Percentiles rank a stretch among this genome's conserved stretches.
phyloP scores from a whole-genome alignment of 2,888 invertebrate genomes.

The Thera britannica region DNA sequence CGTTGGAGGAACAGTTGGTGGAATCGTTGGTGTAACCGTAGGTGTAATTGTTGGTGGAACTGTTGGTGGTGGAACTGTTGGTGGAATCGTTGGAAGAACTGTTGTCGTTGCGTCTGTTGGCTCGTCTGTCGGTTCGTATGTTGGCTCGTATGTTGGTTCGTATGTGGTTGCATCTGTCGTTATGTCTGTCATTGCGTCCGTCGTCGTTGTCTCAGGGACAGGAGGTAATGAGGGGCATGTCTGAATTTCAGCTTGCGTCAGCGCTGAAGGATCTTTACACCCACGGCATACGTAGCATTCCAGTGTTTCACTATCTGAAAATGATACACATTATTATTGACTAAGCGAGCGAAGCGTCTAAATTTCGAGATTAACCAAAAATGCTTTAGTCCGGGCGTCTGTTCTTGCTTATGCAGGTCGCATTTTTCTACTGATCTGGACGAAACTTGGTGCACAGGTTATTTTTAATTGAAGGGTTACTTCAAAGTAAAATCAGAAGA shows the following conservation, averaged over 20 bases:
- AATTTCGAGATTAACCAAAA: too few relatives aligned
- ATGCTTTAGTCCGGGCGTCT: too few relatives aligned
- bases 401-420: too few relatives aligned
- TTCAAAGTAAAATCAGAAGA: too few relatives aligned
- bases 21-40: neutral
- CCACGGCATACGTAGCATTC: constrained; percentile 62
- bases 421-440: too few relatives aligned
- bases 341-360: too few relatives aligned
- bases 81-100: neutral
- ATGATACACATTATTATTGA: constrained; percentile 16
- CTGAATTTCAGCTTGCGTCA: constrained; percentile 42
- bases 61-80: constrained; percentile 3
- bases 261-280: constrained; percentile 47
- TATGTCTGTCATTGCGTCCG: too few relatives aligned
- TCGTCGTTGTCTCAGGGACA: constrained; percentile 6
- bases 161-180: neutral
- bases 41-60: neutral
- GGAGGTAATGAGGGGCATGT: constrained; percentile 46
- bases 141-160: constrained; percentile 3
- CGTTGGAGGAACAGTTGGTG: constrained; percentile 1
- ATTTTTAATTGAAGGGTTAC: too few relatives aligned
- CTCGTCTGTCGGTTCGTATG: neutral
- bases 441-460: too few relatives aligned
- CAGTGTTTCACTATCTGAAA: constrained; percentile 52
- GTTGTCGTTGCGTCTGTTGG: constrained; percentile 8